Evolutionary conservation across 1,140 invertebrate species (phyloP).

Genomic region (Lamellibrachia luymesi): DNA sequence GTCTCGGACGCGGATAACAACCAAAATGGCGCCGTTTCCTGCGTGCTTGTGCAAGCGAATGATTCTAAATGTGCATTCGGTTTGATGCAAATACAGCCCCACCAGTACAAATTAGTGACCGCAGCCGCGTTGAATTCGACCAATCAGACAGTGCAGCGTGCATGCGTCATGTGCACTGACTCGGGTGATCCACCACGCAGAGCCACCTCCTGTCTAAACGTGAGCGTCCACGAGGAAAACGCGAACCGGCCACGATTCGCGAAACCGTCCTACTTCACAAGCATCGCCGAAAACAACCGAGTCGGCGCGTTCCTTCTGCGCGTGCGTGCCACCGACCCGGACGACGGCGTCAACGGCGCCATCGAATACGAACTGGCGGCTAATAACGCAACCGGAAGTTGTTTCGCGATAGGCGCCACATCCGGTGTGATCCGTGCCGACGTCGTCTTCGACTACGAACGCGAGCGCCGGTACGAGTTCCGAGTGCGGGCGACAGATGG

Average conservation of each 20-base stretch:
- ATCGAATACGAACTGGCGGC: constrained; percentile 16
- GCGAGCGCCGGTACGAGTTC: constrained; percentile 79
- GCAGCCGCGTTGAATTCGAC: constrained; percentile 60
- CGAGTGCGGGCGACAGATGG: constrained; percentile 92
- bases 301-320: constrained; percentile 5
- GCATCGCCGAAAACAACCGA: constrained; percentile 25
- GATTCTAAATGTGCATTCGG: constrained; percentile 14
- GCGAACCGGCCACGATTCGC: constrained; percentile 68
- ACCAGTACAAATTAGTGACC: constrained; percentile 26
- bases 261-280: constrained; percentile 10
- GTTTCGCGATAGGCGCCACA: constrained; percentile 80
- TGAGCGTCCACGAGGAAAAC: constrained; percentile 79
- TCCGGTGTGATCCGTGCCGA: constrained; percentile 81
- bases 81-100: constrained; percentile 17
- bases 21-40: constrained; percentile 19
- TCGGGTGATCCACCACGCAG: constrained; percentile 63
- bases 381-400: not conserved
- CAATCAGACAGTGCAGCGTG: constrained; percentile 75
- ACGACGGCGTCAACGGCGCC: constrained; percentile 17
- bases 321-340: constrained; percentile 16
- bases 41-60: not conserved
- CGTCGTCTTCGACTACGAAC: constrained; percentile 82
- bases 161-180: constrained; percentile 72
- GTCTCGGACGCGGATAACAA: constrained; percentile 19
- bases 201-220: constrained; percentile 61